Base-by-base conservation (phyloP, 2,797 vertebrate species). In the Etheostoma perlongum region DNA sequence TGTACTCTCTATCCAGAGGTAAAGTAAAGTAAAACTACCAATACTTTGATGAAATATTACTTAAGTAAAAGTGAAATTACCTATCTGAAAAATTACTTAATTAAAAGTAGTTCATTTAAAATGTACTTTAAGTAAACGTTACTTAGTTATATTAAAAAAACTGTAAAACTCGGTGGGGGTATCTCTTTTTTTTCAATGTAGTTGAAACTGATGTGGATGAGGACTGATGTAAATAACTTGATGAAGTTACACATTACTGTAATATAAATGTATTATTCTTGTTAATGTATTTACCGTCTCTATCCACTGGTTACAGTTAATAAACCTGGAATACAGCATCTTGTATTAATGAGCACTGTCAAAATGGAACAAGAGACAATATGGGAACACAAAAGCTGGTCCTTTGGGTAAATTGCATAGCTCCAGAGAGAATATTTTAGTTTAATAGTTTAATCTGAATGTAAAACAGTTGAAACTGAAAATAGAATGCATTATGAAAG, bases 391-490 rank as follows among this genome's bases (percentile, higher is more conserved):
- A 73, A 42, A 15, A 77, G 25, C 36, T 52, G 33, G 68, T 84
- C 72, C 72, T 83, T 55, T 71, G 58, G 59, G 77, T 63, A 83
- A 72, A 85, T 71, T 76, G 62, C 70, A 81, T 13, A 69, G 62
- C 61, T 79, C 65, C 63, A 86, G 64, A 36, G 49, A 78, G 66
- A 81, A 76, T 67, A 67, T 77, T 83, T 89, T 79, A 79, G 55
- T 82, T 82, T 80, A 81, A 83, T 72, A 57, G 78, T 25, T 60
- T 73, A 60, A 81, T 57, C 64, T 81, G 79, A 85, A 85, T 87
- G 15, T 73, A 54, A 74, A 86, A 72, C 2, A 74, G 51, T 21
- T 12, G 30, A 69, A 81, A 68, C 6, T 48, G 25, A 74, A 74
- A 49, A 42, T 36, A 57, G 47, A 78, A 63, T 73, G 23, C 10